Base-by-base conservation (phyloP, 2,113 vertebrate species). In the Otus sunia region DNA sequence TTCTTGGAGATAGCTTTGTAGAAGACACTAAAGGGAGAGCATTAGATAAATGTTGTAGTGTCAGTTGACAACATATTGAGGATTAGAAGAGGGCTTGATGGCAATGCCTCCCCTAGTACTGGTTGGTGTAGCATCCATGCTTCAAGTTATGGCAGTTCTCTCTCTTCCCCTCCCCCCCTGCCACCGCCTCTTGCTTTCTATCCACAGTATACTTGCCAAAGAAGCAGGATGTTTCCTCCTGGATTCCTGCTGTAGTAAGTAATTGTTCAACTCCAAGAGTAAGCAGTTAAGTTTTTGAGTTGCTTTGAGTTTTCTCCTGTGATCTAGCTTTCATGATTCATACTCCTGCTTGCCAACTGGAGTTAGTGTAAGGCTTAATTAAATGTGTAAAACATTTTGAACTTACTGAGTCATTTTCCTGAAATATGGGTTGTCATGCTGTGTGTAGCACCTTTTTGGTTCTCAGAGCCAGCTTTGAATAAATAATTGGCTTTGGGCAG, bases 371-470 rank as follows among this genome's bases (percentile, higher is more conserved):
- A 90, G 37, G 41, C 67, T 96, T 96, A 95, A 94, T 96, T 96
- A 97, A 96, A 94, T 80, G 85, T 96, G 88, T 95, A 90, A 97
- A 97, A 66, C 67, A 59, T 77, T 67, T 62, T 86, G 90, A 93
- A 94, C 77, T 85, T 90, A 72, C 30, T 96, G 95, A 96, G 66
- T 96, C 67, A 96, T 94, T 90, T 93, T 92, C n/a, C 85, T 93
- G 90, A 96, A 93, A 96, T 93, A 88, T 19, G 32, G 59, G 14
- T 81, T 91, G 27, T 88, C n/a, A 69, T 90, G 72, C 90, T 96
- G 75, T 2, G 3, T 62, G 66, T 77, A 63, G 75, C 45, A 77
- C 84, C 66, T 86, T 81, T 88, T 64, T 36, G 26, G 7, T 8
- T 73, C 20, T 90, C 18, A 27, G 82, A 96, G 39, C 4, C 26